Evolutionary conservation across 1,140 invertebrate genomes (phyloP).

Genomic region (Cecropterus lyciades): DNA sequence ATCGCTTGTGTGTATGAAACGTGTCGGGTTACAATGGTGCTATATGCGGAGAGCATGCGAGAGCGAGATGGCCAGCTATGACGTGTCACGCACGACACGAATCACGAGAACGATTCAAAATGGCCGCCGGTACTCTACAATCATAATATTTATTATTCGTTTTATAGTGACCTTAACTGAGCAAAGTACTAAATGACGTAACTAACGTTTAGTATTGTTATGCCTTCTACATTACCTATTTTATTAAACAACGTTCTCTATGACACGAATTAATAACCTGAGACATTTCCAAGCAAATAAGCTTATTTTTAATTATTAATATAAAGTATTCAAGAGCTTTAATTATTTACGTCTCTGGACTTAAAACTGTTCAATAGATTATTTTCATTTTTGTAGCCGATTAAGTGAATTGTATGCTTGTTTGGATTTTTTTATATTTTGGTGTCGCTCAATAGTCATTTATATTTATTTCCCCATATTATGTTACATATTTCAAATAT

Average conservation of each 20-base stretch:
- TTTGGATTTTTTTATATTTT: slow-evolving; percentile 34
- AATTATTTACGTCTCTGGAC: slow-evolving; percentile 66
- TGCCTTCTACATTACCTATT: slow-evolving; percentile 62
- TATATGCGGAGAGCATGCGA: slow-evolving; percentile 80
- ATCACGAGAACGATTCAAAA: slow-evolving; percentile 83
- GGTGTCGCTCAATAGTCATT: slow-evolving; percentile 41
- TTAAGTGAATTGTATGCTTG: slow-evolving; percentile 37
- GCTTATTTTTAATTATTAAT: slow-evolving; percentile 54
- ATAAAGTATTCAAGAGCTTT: slow-evolving; percentile 75
- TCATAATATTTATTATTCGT: slow-evolving; percentile 84
- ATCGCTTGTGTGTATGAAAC: slow-evolving; percentile 83
- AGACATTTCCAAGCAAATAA: slow-evolving; percentile 71
- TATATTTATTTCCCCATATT: slow-evolving; percentile 30
- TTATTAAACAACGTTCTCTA: slow-evolving; percentile 48
- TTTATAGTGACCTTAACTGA: slow-evolving; percentile 82
- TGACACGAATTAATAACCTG: slow-evolving; percentile 50
- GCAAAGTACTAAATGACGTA: slow-evolving; percentile 84
- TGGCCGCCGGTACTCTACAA: slow-evolving; percentile 81
- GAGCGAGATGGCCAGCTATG: slow-evolving; percentile 77
- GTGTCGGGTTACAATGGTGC: slow-evolving; percentile 84
- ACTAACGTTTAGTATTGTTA: slow-evolving; percentile 69
- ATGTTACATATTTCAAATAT: slow-evolving; percentile 30
- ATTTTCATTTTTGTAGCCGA: slow-evolving; percentile 36
- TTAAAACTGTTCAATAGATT: slow-evolving; percentile 45
- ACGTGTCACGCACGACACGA: slow-evolving; percentile 79